Base-by-base conservation (phyloP, 2,888 invertebrate species). In the Seira sanloemensis region DNA sequence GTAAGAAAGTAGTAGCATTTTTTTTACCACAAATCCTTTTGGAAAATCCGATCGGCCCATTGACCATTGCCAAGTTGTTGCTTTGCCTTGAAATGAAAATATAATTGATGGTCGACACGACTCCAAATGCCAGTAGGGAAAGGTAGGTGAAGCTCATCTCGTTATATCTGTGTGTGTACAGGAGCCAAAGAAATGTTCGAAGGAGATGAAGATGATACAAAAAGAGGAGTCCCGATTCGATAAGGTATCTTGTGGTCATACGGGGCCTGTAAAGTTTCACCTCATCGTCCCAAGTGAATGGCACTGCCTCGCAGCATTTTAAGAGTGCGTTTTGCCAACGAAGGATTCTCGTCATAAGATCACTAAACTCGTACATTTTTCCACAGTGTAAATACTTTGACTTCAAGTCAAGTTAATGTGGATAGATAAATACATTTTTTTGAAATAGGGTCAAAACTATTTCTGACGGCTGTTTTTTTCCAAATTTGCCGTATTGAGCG, bases 311-410 rank as follows among this genome's bases (percentile, higher is more conserved):
- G 21, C 54, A 66, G 23, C 24, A 0, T 27, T 24, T 23, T 0
- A 26, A 16, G 25, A 46, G 19, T 26, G 5, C 23, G 25, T 46
- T 50, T 54, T 77, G 77, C 7, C n/a, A 68, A 5, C 18, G 18
- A 23, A 25, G 23, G 23, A n/a, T 68, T 19, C 9, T 77, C 24
- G 21, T n/a, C 77, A 77, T 67, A n/a, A 77, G 68, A 50, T 77
- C 50, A 26, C 77, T 77, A n/a, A 68, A 77, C 12, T 4, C 26
- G n/a, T 68, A 26, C 77, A 77, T 77, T 2, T 50, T 50, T n/a
- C n/a, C n/a, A n/a, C n/a, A n/a, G n/a, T n/a, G n/a, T n/a, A n/a
- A n/a, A n/a, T n/a, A n/a, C n/a, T n/a, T n/a, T n/a, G n/a, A n/a
- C n/a, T n/a, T n/a, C n/a, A n/a, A n/a, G n/a, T n/a, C n/a, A n/a